These are phyloP conservation scores for Brachymystax lenok DNA, from an alignment of 2,797 vertebrate genomes.

Conservation along the genomic window DNA sequence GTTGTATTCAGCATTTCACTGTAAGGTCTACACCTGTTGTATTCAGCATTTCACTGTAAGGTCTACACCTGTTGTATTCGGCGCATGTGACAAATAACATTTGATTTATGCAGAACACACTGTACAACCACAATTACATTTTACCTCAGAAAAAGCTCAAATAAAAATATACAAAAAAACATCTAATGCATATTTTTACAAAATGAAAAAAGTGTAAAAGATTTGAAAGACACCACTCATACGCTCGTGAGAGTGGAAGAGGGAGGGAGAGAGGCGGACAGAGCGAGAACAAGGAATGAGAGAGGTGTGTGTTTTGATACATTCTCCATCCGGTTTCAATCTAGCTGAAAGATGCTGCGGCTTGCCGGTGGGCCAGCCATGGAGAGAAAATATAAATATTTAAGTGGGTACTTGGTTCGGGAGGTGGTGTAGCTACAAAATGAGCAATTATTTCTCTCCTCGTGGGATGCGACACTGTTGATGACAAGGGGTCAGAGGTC, in stretches of 20 bases:
- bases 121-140: conserved; percentile 33
- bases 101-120: conserved; percentile 9
- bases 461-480: conserved; percentile 80
- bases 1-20: no score
- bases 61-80: no score
- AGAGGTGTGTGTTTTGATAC: conserved; percentile 59
- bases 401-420: conserved; percentile 87
- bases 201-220: conserved; percentile 41
- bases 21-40: no score
- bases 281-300: not conserved
- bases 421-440: conserved; percentile 87
- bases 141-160: not conserved
- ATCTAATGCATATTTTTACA: conserved; percentile 27
- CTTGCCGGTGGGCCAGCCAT: conserved; percentile 76
- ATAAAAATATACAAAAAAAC: conserved; percentile 1
- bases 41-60: no score
- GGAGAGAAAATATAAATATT: conserved; percentile 86
- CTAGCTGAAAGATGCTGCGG: conserved; percentile 76
- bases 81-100: no score
- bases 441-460: conserved; percentile 87
- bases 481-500: conserved; percentile 75
- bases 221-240: conserved; percentile 38
- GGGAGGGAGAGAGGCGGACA: not conserved
- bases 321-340: conserved; percentile 73
- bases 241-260: not conserved